phyloP scores from a whole-genome alignment of 2,113 vertebrate species.

The Osmerus eperlanus region DNA sequence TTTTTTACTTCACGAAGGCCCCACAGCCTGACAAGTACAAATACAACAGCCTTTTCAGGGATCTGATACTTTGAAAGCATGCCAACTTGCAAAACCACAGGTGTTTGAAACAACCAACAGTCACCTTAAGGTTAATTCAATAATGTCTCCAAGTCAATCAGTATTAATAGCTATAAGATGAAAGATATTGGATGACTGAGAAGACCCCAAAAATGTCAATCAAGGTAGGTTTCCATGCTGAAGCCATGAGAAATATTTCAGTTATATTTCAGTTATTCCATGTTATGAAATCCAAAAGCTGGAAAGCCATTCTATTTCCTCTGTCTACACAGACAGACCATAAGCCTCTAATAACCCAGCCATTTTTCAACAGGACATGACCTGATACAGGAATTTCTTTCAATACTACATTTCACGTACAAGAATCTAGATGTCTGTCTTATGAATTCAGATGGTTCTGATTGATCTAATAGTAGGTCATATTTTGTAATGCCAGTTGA shows the following conservation, averaged over 20 bases:
- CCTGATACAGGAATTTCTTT: background rate
- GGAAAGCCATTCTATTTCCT: background rate
- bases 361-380: constrained; percentile 13
- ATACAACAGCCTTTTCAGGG: no score
- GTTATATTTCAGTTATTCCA: background rate
- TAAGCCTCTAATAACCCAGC: constrained; percentile 5
- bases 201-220: constrained; percentile 11
- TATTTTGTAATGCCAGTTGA: no score
- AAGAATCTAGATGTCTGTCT: background rate
- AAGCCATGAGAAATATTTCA: constrained; percentile 25
- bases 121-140: no score
- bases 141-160: background rate
- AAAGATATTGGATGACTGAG: background rate
- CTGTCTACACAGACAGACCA: constrained; percentile 16
- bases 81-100: no score
- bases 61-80: no score
- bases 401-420: background rate
- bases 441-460: background rate
- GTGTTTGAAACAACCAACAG: no score
- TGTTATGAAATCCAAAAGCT: constrained; percentile 19
- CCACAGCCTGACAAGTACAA: no score
- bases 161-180: background rate
- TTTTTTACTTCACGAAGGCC: no score
- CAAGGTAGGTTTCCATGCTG: constrained; percentile 33
- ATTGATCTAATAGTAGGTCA: background rate